phyloP scores from a whole-genome alignment of 2,888 invertebrate genomes.

The Taenaris catops region DNA sequence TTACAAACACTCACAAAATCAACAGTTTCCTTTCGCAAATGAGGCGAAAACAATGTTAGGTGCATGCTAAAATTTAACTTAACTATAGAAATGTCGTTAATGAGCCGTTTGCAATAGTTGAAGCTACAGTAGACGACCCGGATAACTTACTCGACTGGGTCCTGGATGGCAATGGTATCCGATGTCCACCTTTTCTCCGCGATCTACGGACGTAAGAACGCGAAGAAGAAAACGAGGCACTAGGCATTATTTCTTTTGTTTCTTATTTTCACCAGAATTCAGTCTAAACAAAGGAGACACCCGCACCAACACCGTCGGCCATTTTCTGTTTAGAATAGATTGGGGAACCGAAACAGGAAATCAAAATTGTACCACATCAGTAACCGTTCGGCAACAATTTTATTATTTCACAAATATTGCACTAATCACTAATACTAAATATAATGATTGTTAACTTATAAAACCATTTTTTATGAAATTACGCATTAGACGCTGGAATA shows the following conservation, averaged over 20 bases:
- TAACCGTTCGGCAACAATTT: slow-evolving; percentile 36
- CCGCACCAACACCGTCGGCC: slow-evolving; percentile 89
- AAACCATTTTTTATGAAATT: slow-evolving; percentile 62
- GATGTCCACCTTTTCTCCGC: slow-evolving; percentile 94
- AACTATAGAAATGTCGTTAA: slow-evolving; percentile 52
- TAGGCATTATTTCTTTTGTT: slow-evolving; percentile 89
- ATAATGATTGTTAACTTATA: slow-evolving; percentile 56
- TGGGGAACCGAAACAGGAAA: slow-evolving; percentile 70
- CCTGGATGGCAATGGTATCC: slow-evolving; percentile 90
- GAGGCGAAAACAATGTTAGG: too few relatives aligned
- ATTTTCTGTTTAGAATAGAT: slow-evolving; percentile 86
- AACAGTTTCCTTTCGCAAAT: not conserved
- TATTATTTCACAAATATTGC: slow-evolving; percentile 43
- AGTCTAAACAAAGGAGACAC: slow-evolving; percentile 91
- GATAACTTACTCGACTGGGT: slow-evolving; percentile 88
- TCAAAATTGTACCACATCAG: slow-evolving; percentile 56
- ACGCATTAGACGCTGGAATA: too few relatives aligned
- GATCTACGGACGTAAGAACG: slow-evolving; percentile 95
- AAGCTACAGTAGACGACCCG: slow-evolving; percentile 68
- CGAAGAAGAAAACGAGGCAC: slow-evolving; percentile 96
- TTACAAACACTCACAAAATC: slow-evolving; percentile 8
- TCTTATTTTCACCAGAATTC: slow-evolving; percentile 77
- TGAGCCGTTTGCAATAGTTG: slow-evolving; percentile 52
- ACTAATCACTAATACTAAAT: slow-evolving; percentile 61
- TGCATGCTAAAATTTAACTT: too few relatives aligned